Percentiles rank a stretch among this genome's conserved stretches.
Evolutionary conservation across 2,888 invertebrate species (phyloP).

Genomic region (Pegoplata infirma): DNA sequence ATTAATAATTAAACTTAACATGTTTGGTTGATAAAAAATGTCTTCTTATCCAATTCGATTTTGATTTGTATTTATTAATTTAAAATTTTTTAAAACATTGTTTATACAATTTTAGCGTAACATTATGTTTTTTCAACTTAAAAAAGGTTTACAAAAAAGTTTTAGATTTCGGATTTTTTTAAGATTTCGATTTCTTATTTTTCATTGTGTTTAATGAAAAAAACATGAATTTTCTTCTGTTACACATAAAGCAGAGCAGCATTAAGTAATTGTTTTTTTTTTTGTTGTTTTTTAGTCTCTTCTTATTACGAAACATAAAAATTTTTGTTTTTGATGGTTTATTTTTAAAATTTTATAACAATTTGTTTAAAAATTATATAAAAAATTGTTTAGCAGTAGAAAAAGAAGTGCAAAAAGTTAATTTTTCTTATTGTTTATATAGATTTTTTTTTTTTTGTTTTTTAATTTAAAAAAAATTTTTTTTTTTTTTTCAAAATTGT

Average conservation of each 20-base stretch:
- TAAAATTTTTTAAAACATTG: too few species aligned
- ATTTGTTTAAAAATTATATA: constrained; percentile 25
- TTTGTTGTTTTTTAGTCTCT: constrained; percentile 16
- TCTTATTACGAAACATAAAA: constrained; percentile 21
- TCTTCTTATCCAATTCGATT: too few species aligned
- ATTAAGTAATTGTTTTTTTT: constrained; percentile 16
- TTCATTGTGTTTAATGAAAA: neutral
- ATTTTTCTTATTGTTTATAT: constrained; percentile 11
- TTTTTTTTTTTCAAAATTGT: constrained; percentile 33
- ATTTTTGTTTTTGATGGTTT: constrained; percentile 15
- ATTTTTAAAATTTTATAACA: constrained; percentile 17
- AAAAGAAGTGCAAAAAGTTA: constrained; percentile 56
- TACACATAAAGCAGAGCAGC: constrained; percentile 35
- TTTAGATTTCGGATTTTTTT: neutral
- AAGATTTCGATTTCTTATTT: neutral
- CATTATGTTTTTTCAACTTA: neutral
- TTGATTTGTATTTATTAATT: too few species aligned
- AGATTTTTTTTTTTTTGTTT: constrained; percentile 17
- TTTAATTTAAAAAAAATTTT: constrained; percentile 44
- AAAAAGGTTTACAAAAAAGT: neutral
- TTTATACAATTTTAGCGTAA: neutral
- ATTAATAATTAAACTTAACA: too few species aligned
- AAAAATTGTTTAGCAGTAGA: constrained; percentile 48
- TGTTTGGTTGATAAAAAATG: too few species aligned
- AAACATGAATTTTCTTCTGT: constrained; percentile 15